A percentile compares a stretch with the other conserved stretches of the same genome.
Conservation (phyloP, 2,113 vertebrate species). For the Cricetomys ansorgei region DNA sequence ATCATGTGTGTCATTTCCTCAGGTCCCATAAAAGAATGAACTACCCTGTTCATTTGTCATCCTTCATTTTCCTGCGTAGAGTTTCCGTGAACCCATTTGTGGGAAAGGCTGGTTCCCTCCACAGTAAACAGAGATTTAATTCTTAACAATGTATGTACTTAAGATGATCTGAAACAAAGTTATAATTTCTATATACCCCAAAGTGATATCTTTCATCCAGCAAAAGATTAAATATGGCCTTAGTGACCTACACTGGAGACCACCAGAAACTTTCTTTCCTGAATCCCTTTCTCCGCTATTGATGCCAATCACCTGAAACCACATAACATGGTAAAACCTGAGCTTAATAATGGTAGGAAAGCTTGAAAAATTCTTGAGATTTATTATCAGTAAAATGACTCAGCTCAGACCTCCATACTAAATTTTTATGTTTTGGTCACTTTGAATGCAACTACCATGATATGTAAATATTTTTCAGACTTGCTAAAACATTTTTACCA, state of each 20-base stretch:
- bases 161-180: not conserved
- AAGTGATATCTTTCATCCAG: not conserved
- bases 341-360: not conserved
- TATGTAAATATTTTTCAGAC: not conserved
- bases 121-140: not conserved
- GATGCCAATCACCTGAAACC: not conserved
- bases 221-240: not conserved
- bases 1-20: no score
- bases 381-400: constrained; percentile 40
- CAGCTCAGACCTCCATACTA: not conserved
- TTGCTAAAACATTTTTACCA: not conserved
- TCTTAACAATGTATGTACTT: not conserved
- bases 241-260: not conserved
- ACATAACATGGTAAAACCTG: not conserved
- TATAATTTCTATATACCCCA: not conserved
- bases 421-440: not conserved
- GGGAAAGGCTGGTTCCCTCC: no score
- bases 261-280: not conserved
- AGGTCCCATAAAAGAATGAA: no score
- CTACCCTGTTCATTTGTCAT: no score
- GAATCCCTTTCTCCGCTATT: not conserved
- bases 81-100: no score
- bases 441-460: not conserved
- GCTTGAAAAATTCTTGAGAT: not conserved
- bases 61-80: no score